These are phyloP conservation scores for Anarrhichthys ocellatus DNA, from an alignment of 2,113 vertebrate genomes.

Conservation along the genomic window DNA sequence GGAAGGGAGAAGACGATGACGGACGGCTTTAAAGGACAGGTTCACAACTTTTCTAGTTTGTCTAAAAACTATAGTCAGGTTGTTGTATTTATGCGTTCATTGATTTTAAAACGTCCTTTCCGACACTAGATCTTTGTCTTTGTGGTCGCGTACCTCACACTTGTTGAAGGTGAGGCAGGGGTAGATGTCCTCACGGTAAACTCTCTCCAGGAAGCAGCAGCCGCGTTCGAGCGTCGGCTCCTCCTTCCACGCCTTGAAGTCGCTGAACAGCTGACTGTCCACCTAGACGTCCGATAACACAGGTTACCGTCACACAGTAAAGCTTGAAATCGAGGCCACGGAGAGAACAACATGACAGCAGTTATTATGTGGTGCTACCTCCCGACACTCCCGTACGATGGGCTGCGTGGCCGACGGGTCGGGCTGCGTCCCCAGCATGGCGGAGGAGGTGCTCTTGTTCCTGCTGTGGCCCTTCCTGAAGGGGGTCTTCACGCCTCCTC, in stretches of 20 bases:
- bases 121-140: neutral
- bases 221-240: slow-evolving; percentile 93
- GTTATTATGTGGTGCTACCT: slow-evolving; percentile 74
- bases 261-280: slow-evolving; percentile 92
- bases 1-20: neutral
- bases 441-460: slow-evolving; percentile 98
- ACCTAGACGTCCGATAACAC: slow-evolving; percentile 66
- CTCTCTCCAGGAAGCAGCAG: slow-evolving; percentile 93
- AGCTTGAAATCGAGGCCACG: too few relatives aligned
- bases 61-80: too few relatives aligned
- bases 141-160: slow-evolving; percentile 88
- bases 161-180: slow-evolving; percentile 97
- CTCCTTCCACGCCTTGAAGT: slow-evolving; percentile 97
- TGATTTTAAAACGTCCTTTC: too few relatives aligned
- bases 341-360: too few relatives aligned
- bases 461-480: slow-evolving; percentile 95
- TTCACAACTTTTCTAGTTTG: too few relatives aligned
- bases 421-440: slow-evolving; percentile 89
- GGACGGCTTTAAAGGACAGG: neutral
- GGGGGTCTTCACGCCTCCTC: slow-evolving; percentile 83
- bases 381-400: slow-evolving; percentile 93
- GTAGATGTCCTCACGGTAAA: slow-evolving; percentile 97
- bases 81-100: too few relatives aligned
- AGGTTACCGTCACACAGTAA: neutral
- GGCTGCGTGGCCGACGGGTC: slow-evolving; percentile 91